phyloP scores from a whole-genome alignment of 2,797 vertebrate species.

The Poeciliopsis gracilis region DNA sequence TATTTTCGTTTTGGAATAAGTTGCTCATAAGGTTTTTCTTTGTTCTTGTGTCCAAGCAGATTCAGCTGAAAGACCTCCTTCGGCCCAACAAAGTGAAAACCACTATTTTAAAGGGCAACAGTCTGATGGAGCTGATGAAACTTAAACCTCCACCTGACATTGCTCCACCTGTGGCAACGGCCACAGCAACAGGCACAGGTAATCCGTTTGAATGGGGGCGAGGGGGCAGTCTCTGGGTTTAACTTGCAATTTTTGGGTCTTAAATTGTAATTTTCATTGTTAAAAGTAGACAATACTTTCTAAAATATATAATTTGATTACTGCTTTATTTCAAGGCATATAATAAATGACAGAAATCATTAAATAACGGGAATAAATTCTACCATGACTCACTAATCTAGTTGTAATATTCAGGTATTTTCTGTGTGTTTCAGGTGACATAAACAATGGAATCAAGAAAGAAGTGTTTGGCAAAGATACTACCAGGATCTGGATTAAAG shows the following conservation, averaged over 20 bases:
- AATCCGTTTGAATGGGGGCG: conserved; percentile 54
- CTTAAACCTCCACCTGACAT: conserved; percentile 96
- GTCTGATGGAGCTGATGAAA: conserved; percentile 98
- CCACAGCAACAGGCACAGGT: conserved; percentile 90
- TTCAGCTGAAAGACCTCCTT: conserved; percentile 94
- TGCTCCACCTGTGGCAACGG: conserved; percentile 95
- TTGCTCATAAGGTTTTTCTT: neutral
- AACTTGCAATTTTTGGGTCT: neutral
- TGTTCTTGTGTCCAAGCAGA: conserved; percentile 56
- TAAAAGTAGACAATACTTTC: neutral
- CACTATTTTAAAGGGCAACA: conserved; percentile 77
- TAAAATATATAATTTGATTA: neutral
- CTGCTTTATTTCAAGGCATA: neutral
- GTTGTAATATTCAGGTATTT: neutral
- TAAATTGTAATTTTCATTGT: neutral
- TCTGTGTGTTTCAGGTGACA: conserved; percentile 82
- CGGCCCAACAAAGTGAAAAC: conserved; percentile 61
- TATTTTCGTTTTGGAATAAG: neutral
- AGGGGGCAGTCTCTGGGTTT: neutral
- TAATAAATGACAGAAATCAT: neutral
- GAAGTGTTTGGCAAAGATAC: conserved; percentile 91
- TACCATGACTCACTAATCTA: neutral
- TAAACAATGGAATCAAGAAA: conserved; percentile 96
- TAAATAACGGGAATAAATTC: neutral
- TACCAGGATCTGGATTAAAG: conserved; percentile 93